A percentile compares a stretch with the other conserved stretches of the same genome.
These are phyloP conservation scores for Charadrius vociferus DNA, from an alignment of 2,113 vertebrate species.

Conservation along the genomic window DNA sequence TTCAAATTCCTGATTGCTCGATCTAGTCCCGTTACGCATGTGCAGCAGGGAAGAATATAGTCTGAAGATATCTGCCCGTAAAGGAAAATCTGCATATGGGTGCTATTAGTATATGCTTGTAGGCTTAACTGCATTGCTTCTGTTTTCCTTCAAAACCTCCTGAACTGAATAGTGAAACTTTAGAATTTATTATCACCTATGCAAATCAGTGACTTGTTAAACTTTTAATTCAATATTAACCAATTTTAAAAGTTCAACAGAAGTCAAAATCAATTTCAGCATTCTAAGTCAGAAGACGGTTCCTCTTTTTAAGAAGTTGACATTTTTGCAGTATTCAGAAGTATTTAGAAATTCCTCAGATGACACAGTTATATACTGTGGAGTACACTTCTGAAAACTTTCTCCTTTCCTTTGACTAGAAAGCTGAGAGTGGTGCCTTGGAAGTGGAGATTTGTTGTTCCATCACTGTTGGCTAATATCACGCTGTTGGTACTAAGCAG, in stretches of 20 bases:
- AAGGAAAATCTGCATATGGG: not conserved
- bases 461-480: not conserved
- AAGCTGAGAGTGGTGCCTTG: not conserved
- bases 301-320: not conserved
- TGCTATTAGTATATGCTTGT: not conserved
- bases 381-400: not conserved
- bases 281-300: not conserved
- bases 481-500: constrained; percentile 6
- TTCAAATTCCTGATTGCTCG: not conserved
- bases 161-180: not conserved
- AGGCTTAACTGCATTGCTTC: not conserved
- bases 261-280: not conserved
- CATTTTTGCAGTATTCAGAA: not conserved
- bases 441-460: not conserved
- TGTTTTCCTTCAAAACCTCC: not conserved
- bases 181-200: not conserved
- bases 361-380: not conserved
- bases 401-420: constrained; percentile 29
- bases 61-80: not conserved
- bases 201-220: not conserved
- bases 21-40: accelerated
- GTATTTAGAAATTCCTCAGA: constrained; percentile 17
- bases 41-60: not conserved
- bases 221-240: not conserved
- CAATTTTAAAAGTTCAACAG: not conserved